Evolutionary conservation across 2,888 invertebrate species (phyloP), one percentile per base, ranked within the genome.

Genomic region (Euspilapteryx auroguttella): DNA sequence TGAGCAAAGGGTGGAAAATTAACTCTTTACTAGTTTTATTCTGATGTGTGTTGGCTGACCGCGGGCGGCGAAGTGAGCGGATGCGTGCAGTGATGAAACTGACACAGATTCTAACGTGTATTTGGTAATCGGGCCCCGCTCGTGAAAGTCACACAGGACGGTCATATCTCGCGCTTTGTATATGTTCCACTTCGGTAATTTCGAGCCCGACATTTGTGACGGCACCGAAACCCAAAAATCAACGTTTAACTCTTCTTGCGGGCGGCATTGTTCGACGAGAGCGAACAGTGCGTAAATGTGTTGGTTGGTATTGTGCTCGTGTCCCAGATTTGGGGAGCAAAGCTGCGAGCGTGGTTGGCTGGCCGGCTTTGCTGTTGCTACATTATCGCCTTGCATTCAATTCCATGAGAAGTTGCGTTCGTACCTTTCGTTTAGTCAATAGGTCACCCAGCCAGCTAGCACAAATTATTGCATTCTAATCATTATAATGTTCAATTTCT

Each of bases 101-200:
- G 73, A 71, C 73, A 73, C 69, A 75, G 68, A 68, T 73, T 71
- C 73, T 71, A 71, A 68, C 65, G 62, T 58, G 62, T 59, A 68
- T 75, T 75, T 73, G 69, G 73, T 71, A 73, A 75, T 73, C 69
- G 62, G 64, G 68, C 58, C 58, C 57, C 62, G 57, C 55, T 57
- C 68, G 71, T 69, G 71, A 75, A 75, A 73, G 73, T 71, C 68
- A 62, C 62, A 49, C 63, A 66, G 65, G 69, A 65, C 65, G 55
- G 63, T 49, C 50, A 37, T 37, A 58, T 58, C 62, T 69, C 62
- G 55, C 56, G 56, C 51, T 63, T 64, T 64, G 63, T 66, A 53
- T 49, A 48, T 55, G 66, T 59, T 62, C 68, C 54, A 69, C 66
- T 63, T 65, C 37, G 49, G 43, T 17, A 45, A 41, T 50, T 48